A percentile compares a stretch with the other conserved stretches of the same genome.
These are phyloP conservation scores for Ciconia boyciana DNA, from an alignment of 2,113 vertebrate species.

Conservation along the genomic window DNA sequence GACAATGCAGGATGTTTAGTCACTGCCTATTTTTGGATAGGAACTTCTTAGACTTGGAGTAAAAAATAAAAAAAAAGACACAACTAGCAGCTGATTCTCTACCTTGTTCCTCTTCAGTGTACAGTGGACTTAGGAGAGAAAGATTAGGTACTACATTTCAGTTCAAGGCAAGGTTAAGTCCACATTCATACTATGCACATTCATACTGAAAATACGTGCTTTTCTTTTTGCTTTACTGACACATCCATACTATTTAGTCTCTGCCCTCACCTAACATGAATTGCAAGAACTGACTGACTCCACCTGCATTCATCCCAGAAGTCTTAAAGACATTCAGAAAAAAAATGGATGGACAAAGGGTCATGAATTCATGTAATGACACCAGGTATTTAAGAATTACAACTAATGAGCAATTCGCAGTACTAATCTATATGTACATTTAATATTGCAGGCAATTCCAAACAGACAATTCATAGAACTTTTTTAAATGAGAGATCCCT, in stretches of 20 bases:
- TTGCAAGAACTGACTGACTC: not conserved
- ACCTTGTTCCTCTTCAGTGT: not conserved
- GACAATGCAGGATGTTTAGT: too few species aligned
- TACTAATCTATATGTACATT: not conserved
- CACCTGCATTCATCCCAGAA: not conserved
- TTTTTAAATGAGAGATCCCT: not conserved
- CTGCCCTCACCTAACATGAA: not conserved
- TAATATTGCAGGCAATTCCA: not conserved
- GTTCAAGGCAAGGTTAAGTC: not conserved
- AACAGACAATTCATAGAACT: not conserved
- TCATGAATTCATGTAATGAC: accelerated
- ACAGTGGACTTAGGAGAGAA: not conserved
- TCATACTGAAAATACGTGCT: accelerated
- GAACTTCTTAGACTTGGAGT: not conserved
- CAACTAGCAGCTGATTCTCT: not conserved
- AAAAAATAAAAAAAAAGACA: not conserved
- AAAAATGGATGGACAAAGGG: not conserved
- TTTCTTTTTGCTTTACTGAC: not conserved
- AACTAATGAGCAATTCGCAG: not conserved
- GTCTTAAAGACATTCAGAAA: not conserved
- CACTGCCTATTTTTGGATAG: not conserved
- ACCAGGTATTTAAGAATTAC: not conserved
- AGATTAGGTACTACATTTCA: not conserved
- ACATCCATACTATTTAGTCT: not conserved
- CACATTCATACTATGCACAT: not conserved